Evolutionary conservation across 2,797 vertebrate genomes (phyloP).

Genomic region (Neomorphus geoffroyi): DNA sequence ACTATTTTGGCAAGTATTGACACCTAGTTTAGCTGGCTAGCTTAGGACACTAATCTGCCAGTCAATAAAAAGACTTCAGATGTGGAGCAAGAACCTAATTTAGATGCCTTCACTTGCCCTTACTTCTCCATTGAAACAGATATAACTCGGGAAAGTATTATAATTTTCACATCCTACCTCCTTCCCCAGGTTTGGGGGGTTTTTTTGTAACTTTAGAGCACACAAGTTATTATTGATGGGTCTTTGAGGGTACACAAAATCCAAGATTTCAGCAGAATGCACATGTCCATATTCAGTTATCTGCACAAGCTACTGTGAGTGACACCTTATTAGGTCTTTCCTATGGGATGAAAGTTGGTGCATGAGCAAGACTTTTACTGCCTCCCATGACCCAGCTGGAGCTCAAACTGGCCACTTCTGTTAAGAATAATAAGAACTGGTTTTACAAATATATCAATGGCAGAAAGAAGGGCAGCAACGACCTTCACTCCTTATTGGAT

Average conservation of each 20-base stretch:
- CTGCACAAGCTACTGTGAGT: background rate
- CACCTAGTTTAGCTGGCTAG: background rate
- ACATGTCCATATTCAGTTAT: background rate
- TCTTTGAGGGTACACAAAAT: background rate
- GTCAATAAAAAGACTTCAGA: conserved; percentile 3
- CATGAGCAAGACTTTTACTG: background rate
- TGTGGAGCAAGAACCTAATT: background rate
- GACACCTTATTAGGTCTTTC: background rate
- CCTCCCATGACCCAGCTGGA: background rate
- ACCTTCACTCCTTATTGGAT: too few relatives aligned
- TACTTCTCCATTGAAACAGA: background rate
- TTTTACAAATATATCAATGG: too few relatives aligned
- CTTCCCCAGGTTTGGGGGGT: background rate
- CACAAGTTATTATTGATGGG: background rate
- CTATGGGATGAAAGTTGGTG: background rate
- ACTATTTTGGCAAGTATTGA: background rate
- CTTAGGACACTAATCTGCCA: background rate
- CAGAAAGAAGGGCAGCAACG: too few relatives aligned
- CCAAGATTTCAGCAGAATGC: background rate
- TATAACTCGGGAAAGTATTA: background rate
- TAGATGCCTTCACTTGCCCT: background rate
- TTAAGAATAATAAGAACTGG: too few relatives aligned
- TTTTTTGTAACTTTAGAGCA: background rate
- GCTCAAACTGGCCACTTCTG: too few relatives aligned
- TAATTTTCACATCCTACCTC: background rate